Evolutionary conservation across 1,140 invertebrate species (phyloP).

Genomic region (Harlomillsia oculata): DNA sequence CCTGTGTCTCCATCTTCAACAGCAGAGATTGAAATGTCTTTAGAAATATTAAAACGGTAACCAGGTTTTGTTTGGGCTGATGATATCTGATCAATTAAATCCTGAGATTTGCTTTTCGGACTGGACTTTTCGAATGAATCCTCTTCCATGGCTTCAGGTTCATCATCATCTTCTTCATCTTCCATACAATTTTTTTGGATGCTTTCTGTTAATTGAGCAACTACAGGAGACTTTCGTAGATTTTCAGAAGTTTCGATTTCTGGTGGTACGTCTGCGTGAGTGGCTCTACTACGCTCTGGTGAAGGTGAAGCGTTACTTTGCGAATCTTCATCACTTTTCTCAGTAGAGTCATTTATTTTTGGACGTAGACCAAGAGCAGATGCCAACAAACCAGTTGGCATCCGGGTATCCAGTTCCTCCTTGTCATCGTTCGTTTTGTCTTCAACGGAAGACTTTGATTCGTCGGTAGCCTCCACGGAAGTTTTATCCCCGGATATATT

Average conservation of each 20-base stretch:
- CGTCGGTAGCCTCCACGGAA: too few relatives aligned
- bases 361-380: conserved; percentile 7
- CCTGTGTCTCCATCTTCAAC: too few relatives aligned
- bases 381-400: conserved; percentile 17
- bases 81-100: conserved; percentile 30
- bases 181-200: neutral
- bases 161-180: neutral
- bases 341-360: neutral
- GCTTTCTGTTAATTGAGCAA: neutral
- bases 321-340: neutral
- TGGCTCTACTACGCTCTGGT: neutral
- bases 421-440: conserved; percentile 21
- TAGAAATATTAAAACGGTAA: conserved; percentile 34
- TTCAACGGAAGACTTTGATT: too few relatives aligned
- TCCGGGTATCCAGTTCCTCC: conserved; percentile 17
- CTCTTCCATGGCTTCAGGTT: neutral
- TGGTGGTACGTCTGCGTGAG: too few relatives aligned
- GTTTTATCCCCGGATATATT: neutral
- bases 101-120: conserved; percentile 11
- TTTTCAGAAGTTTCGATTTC: neutral
- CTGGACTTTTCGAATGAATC: neutral
- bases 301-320: neutral
- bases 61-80: conserved; percentile 25
- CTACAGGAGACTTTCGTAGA: neutral
- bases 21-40: conserved; percentile 35